Base-by-base conservation (phyloP, 2,113 vertebrate species). In the Microcebus murinus region DNA sequence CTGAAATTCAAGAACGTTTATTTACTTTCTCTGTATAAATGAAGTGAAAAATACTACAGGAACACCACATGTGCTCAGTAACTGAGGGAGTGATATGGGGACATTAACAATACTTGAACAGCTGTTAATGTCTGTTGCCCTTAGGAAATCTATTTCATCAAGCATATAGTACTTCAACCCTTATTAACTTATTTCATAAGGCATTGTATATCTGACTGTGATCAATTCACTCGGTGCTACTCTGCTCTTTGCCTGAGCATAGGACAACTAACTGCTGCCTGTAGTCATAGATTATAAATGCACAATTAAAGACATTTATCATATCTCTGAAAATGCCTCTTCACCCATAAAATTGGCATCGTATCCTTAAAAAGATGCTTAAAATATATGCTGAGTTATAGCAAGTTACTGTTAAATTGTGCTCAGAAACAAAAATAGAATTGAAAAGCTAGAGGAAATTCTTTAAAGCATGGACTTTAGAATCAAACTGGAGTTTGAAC, bases 101-200 rank as follows among this genome's bases (percentile, higher is more conserved):
- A 97, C 45, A 67, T 80, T 88, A 95, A 59, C 34, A 96, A 87
- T 73, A 95, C 84, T 97, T 93, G 82, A 97, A 92, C 85, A 95
- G 82, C 61, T 97, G 87, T 89, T 91, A 97, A 94, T 91, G 90
- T 94, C 87, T 96, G 73, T 95, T 97, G 74, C 85, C 88, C 91
- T 97, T 97, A 97, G 90, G 77, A 97, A 96, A 94, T 93, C 83
- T 94, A 95, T 97, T 96, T 96, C 86, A 95, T 94, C 85, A 91
- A 92, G 68, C 79, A 42, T 83, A 88, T 20, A 68, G 9, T 94
- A 31, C 94, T 95, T 97, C 87, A 95, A 70, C 71, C 67, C 52
- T 83, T 96, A 95, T 96, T 97, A 96, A 93, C 90, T 94, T 94
- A 96, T 89, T 96, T 97, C 73, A 87, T 70, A 91, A 94, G 34